Base-by-base conservation (phyloP, 2,797 vertebrate species). In the Sitta carolinensis region DNA sequence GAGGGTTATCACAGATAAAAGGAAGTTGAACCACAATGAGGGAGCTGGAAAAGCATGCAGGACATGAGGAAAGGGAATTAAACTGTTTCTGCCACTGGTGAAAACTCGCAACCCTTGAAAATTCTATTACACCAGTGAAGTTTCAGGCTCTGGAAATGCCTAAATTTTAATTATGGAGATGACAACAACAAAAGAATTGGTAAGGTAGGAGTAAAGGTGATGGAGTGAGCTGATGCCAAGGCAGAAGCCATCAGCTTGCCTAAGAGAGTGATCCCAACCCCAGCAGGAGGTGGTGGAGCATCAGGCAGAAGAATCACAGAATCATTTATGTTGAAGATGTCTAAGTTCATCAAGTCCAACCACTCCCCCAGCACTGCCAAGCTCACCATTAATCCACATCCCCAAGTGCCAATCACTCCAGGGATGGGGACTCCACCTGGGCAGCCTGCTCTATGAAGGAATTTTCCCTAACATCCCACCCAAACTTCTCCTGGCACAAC, bases 361-460 rank as follows among this genome's bases (percentile, higher is more conserved):
- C 25, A 36, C 45, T n/a, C 3, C 5, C 57, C 10, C 51, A 69
- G 63, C 26, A 15, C 11, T n/a, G 27, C 50, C 42, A 38, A 63
- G 25, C 2, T 29, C 72, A 45, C 17, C 27, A 26, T 25, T 40
- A 45, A 45, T n/a, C 25, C 29, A 4, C 7, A 4, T 57, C 10
- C 9, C 29, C 29, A 38, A 0, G 20, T 15, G 8, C 32, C 29
- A 63, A 1, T 4, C 8, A 2, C 10, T 15, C 52, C 42, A 32
- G 32, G 42, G 13, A 29, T 25, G 22, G 32, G 11, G 27, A 38
- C 22, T 57, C 10, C 8, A 45, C 25, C 25, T 26, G 40, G 23
- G 36, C 70, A 89, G 36, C 32, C 20, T 50, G 19, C 75, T 62
- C 13, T 11, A 15, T 13, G 13, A n/a, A 57, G 29, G 32, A 45